Evolutionary conservation across 1,140 invertebrate genomes (phyloP), one percentile per base, ranked within the genome.

Genomic region (Hylaeus volcanicus): DNA sequence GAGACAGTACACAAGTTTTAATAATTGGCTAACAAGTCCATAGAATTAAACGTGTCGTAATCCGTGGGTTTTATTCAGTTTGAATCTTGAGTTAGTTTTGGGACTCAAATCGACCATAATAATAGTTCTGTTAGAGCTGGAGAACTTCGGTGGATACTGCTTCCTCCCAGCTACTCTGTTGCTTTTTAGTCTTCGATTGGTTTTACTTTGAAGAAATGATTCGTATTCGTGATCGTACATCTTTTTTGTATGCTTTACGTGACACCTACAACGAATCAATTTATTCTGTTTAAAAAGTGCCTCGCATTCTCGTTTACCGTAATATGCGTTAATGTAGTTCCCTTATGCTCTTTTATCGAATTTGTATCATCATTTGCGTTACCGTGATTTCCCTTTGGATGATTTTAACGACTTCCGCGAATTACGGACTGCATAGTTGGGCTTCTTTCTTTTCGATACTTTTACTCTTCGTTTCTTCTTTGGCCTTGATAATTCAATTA

Each of bases 401-500:
- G 65, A 41, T 39, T 48, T 72, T 8, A 53, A 55, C 53, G 58
- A 14, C 1, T 72, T 69, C 64, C 58, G 79, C 37, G 65, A 48
- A 83, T 66, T 83, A 43, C 76, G 76, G 8, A 48, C 43, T 12
- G 15, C 48, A 71, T 60, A 11, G 26, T 26, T 26, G 68, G 63
- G 43, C 45, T 48, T 51, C 6, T 39, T 81, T 41, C 48, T 74
- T 4, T 66, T 75, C 3, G 11, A 8, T 37, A 26, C 11, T 11
- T 61, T 71, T 51, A 41, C 37, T 53, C 14, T 53, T 14, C 43
- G 55, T 56, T 51, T 79, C 14, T 43, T 81, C 5, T 75, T 82
- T 3, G 87, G 83, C 41, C 65, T 83, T 37, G 88, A 84, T 37
- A 89, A 65, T 37, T 89, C 74, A 6, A 88, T 79, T 73, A 83